Evolutionary conservation across 1,140 invertebrate species (phyloP).

Genomic region (Polypedilum pembai): DNA sequence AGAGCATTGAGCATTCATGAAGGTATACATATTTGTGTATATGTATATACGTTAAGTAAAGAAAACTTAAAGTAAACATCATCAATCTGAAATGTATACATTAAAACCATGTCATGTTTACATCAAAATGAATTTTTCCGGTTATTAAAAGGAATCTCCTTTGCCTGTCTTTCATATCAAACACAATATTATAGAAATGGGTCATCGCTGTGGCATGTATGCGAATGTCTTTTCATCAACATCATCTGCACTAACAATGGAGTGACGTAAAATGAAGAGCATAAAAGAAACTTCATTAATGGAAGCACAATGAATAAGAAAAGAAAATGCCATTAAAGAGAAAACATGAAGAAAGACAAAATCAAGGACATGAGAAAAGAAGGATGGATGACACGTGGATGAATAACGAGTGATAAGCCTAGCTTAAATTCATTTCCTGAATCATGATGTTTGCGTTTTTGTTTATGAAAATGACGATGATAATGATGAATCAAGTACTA

Average conservation of each 20-base stretch:
- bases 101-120: slow-evolving; percentile 4
- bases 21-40: too few relatives aligned
- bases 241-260: not conserved
- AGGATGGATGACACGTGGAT: not conserved
- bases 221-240: not conserved
- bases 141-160: not conserved
- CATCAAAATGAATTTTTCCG: slow-evolving; percentile 11
- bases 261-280: not conserved
- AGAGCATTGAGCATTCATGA: too few relatives aligned
- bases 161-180: not conserved
- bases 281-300: slow-evolving; percentile 12
- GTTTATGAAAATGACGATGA: not conserved
- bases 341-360: not conserved
- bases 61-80: not conserved
- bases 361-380: not conserved
- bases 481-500: too few relatives aligned
- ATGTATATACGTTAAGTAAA: not conserved
- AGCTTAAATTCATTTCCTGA: not conserved
- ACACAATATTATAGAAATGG: not conserved
- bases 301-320: not conserved
- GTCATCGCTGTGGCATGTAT: not conserved
- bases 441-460: slow-evolving; percentile 5
- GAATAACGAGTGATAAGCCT: not conserved
- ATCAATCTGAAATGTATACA: not conserved
- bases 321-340: not conserved